Conservation (phyloP, 1,140 invertebrate species). For the Fopius arisanus region DNA sequence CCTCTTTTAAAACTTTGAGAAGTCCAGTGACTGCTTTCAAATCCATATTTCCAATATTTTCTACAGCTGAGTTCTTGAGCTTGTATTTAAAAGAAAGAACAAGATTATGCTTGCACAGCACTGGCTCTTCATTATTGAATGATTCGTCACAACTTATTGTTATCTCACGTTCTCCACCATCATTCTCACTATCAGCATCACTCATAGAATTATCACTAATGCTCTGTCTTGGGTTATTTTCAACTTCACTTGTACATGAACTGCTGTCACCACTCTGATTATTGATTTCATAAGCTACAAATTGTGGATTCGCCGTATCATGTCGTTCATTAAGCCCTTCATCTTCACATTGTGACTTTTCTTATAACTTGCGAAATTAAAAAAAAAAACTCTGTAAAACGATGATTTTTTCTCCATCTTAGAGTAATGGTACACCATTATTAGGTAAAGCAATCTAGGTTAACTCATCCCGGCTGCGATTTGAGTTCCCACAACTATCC, state of each 20-base stretch:
- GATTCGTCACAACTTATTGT: neutral
- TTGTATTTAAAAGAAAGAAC: neutral
- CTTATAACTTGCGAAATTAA: neutral
- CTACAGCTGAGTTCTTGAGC: neutral
- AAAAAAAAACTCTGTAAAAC: neutral
- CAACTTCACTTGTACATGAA: too few relatives aligned
- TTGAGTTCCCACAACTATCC: too few relatives aligned
- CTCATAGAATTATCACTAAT: neutral
- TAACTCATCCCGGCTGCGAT: too few relatives aligned
- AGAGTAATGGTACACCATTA: neutral
- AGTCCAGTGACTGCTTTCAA: neutral
- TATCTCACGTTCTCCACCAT: neutral
- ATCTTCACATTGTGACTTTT: neutral
- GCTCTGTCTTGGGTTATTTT: neutral
- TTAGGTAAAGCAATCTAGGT: too few relatives aligned
- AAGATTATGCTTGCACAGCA: neutral
- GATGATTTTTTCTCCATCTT: neutral
- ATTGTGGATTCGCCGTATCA: neutral
- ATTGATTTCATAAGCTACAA: neutral
- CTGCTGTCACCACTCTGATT: neutral
- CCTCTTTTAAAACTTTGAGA: neutral
- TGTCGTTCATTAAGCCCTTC: neutral
- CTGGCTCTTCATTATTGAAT: neutral
- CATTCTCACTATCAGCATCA: neutral
- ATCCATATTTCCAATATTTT: neutral